Conservation (phyloP, 2,113 vertebrate genomes). For the Oreochromis niloticus region DNA sequence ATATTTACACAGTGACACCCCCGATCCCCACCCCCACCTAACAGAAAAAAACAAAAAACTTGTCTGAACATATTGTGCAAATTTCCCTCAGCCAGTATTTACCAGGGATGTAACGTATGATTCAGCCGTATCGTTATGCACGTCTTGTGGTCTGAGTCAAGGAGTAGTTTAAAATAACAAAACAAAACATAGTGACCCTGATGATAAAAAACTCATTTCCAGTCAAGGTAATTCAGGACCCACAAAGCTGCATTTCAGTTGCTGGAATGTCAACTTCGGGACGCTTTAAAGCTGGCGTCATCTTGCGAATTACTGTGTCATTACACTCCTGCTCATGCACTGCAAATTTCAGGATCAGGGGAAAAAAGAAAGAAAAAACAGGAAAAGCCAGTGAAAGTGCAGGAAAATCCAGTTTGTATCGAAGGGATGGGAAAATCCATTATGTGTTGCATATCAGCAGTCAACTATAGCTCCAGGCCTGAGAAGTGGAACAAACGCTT, state of each 20-base stretch:
- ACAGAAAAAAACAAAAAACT: constrained; percentile 24
- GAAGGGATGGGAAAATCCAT: background rate
- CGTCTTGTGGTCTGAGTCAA: background rate
- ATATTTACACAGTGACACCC: constrained; percentile 48
- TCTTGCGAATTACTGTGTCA: background rate
- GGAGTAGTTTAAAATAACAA: background rate
- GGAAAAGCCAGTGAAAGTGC: background rate
- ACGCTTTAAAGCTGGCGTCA: constrained; percentile 31
- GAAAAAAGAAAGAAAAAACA: background rate
- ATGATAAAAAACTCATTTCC: background rate
- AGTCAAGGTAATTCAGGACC: background rate
- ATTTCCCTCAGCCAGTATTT: constrained; percentile 9
- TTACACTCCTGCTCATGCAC: background rate
- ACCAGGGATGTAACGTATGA: constrained; percentile 14
- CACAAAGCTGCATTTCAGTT: constrained; percentile 19
- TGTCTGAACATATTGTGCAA: constrained; percentile 55
- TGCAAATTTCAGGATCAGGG: background rate
- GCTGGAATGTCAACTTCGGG: constrained; percentile 34
- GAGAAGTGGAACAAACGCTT: background rate
- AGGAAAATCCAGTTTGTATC: background rate
- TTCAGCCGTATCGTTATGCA: background rate
- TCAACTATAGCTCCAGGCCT: background rate
- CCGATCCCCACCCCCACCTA: background rate
- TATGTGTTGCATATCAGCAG: background rate
- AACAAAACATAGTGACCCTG: background rate